Base-by-base conservation (phyloP, 23 tunicate species). In the Aplidium turbinatum region DNA sequence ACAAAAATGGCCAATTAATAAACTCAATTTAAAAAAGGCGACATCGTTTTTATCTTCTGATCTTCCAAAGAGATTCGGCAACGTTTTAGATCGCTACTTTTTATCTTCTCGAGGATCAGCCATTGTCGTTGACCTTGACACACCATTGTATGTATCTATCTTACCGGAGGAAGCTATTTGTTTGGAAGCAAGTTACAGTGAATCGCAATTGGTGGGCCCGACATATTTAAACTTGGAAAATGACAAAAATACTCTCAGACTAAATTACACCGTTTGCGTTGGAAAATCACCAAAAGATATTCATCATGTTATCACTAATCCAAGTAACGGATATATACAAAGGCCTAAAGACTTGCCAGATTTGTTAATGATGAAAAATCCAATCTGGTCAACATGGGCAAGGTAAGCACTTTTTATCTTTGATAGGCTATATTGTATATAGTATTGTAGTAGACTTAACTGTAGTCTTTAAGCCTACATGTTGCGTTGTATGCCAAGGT, bases 361-460 rank as follows among this genome's bases (percentile, higher is more conserved):
- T 38, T 3, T 76, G 0, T 68, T 48, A 50, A 83, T 89, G 89
- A 67, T 89, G 66, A 39, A 89, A 70, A 80, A 89, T 39, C 96
- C 96, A 24, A 89, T 89, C 9, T 89, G 87, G 82, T 89, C 96
- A 0, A 89, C 96, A 1, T 89, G 96, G 96, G 96, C 96, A 24
- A 82, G 87, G 87, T 83, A 51, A 7, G 46, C 21, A 16, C 24
- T 42, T 42, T 42, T 34, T 22, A 19, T 22, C 11, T 42, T 42
- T 42, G 11, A 42, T n/a, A n/a, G n/a, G n/a, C n/a, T n/a, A n/a
- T n/a, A n/a, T n/a, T n/a, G n/a, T n/a, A n/a, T n/a, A n/a, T n/a
- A n/a, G n/a, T n/a, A n/a, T n/a, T n/a, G n/a, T n/a, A n/a, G n/a
- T n/a, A n/a, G n/a, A n/a, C n/a, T n/a, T n/a, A n/a, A n/a, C n/a